Conservation (phyloP, 2,113 vertebrate species). For the Lycocorax pyrrhopterus region DNA sequence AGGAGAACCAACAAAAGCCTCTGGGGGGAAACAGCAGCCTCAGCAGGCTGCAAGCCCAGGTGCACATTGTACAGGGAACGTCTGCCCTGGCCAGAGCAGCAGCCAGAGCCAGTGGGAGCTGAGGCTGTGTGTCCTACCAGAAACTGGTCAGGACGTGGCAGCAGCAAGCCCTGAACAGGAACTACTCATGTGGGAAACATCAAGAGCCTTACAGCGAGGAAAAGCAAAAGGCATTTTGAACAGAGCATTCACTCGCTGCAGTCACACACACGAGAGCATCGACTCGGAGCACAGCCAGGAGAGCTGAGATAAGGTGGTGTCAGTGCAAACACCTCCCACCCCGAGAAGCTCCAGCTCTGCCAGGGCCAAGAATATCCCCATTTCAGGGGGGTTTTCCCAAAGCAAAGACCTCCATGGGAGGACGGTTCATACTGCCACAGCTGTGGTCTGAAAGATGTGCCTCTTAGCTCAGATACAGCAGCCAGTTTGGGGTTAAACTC, state of each 20-base stretch:
- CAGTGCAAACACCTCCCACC: background rate
- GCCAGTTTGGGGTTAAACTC: conserved; percentile 56
- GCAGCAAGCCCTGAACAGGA: background rate
- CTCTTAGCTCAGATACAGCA: conserved; percentile 33
- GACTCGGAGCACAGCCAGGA: accelerated
- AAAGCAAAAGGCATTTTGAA: background rate
- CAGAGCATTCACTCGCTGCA: background rate
- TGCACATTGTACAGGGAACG: accelerated
- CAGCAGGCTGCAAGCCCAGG: background rate
- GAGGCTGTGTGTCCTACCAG: background rate
- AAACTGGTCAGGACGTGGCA: background rate
- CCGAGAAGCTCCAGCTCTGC: background rate
- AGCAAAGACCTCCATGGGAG: background rate
- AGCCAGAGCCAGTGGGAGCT: background rate
- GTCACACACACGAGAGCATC: accelerated
- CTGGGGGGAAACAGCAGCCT: background rate
- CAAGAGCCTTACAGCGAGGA: accelerated
- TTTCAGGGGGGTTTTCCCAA: background rate
- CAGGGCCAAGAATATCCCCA: background rate
- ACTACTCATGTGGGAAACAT: background rate
- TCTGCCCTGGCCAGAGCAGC: background rate
- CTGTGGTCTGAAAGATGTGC: background rate
- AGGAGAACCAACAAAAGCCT: background rate
- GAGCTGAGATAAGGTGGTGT: background rate
- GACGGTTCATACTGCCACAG: background rate